Base-by-base conservation (phyloP, 1,140 invertebrate species). In the Hesperophylax magnus region DNA sequence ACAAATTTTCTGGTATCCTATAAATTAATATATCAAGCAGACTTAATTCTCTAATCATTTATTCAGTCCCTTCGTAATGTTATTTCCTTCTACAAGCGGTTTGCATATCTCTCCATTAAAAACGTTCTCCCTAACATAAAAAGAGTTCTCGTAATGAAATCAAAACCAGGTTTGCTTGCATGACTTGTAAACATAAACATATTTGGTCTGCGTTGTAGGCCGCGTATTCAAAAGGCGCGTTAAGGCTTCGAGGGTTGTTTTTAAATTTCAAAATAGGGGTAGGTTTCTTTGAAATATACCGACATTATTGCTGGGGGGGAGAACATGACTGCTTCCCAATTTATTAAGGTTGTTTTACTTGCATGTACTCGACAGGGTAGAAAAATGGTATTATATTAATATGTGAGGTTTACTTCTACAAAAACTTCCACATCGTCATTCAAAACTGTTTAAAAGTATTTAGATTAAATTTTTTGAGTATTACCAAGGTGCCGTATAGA, bases 261-360 rank as follows among this genome's bases (percentile, higher is more conserved):
- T 67, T 34, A 67, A 67, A 34, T 67, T 65, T 67, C 31, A 14
- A 67, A 27, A 67, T 67, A 67, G 31, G 63, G 63, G 27, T 34
- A 31, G 63, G 14, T 67, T 67, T 67, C 63, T 67, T 67, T 67
- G 31, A 27, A 67, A 67, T 3, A 27, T 34, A 18, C 63, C 31
- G 31, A 67, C 20, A 31, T 27, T 27, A 65, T 31, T 27, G 63
- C 61, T 34, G 22, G 17, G 63, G 17, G 63, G 24, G 58, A 61
- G 58, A 34, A 31, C 31, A 67, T 39, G 63, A 67, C 63, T 24
- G 58, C 9, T 31, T 24, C 63, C 11, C 27, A 31, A 67, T 34
- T 67, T 67, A 67, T 31, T 5, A 31, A 47, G 39, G 39, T 47
- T 31, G 22, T 31, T 27, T 15, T n/a, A 22, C 63, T 67, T 67